Conservation (phyloP, 2,888 invertebrate species). For the Drosophila austrosaltans region DNA sequence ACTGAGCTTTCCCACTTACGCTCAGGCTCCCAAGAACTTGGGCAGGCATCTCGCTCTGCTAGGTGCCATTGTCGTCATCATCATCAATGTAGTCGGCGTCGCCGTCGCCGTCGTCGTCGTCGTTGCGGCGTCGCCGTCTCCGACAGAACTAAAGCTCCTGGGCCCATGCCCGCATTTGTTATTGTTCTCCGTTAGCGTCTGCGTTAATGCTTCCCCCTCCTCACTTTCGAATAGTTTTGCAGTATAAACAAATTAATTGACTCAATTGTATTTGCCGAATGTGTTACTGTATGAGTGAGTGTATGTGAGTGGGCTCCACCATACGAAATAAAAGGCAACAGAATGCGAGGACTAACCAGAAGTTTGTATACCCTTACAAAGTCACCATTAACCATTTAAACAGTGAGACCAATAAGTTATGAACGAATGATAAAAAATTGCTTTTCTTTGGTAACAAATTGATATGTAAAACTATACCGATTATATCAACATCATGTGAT, state of each 20-base stretch:
- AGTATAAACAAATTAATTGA: slow-evolving; percentile 74
- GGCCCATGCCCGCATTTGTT: slow-evolving; percentile 6
- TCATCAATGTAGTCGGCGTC: not conserved
- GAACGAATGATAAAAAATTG: too few species aligned
- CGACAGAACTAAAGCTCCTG: slow-evolving; percentile 15
- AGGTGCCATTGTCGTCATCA: not conserved
- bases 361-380: too few species aligned
- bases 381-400: too few species aligned
- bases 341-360: not conserved
- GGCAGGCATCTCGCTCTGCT: slow-evolving; percentile 5
- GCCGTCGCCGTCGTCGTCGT: not conserved
- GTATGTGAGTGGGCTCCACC: not conserved
- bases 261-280: slow-evolving; percentile 33
- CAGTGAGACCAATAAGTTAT: too few species aligned
- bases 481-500: too few species aligned
- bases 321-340: not conserved
- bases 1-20: slow-evolving; percentile 51
- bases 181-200: not conserved
- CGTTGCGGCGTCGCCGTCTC: not conserved
- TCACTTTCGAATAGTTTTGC: slow-evolving; percentile 62
- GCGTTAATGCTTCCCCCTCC: not conserved
- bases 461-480: too few species aligned
- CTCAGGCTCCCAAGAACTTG: slow-evolving; percentile 35
- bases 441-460: too few species aligned
- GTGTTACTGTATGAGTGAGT: slow-evolving; percentile 9